These are phyloP conservation scores for Sesia apiformis DNA, from an alignment of 2,888 invertebrate species.

Conservation along the genomic window DNA sequence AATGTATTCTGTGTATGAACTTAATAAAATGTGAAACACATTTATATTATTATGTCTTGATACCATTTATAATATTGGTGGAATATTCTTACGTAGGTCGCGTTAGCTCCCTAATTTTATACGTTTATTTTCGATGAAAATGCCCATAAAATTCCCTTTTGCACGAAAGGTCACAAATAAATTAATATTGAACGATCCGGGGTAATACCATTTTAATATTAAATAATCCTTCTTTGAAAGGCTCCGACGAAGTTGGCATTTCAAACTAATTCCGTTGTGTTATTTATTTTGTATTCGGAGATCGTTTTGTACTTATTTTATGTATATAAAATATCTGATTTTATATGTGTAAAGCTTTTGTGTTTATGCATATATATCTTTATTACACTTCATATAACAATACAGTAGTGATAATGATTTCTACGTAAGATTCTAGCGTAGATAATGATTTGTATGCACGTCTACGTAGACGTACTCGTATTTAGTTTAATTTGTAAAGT, in stretches of 20 bases:
- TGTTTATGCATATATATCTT: too few relatives aligned
- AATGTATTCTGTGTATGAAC: not conserved
- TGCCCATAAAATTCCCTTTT: constrained; percentile 13
- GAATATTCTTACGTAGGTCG: not conserved
- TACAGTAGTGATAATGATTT: too few relatives aligned
- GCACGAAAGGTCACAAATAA: constrained; percentile 25
- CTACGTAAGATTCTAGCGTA: too few relatives aligned
- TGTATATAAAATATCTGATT: not conserved
- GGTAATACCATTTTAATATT: constrained; percentile 25
- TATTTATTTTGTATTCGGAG: constrained; percentile 9
- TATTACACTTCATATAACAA: too few relatives aligned
- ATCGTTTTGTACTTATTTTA: not conserved
- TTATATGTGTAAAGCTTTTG: constrained; percentile 4
- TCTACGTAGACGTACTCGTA: too few relatives aligned
- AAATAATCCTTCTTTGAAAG: constrained; percentile 17
- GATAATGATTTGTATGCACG: too few relatives aligned
- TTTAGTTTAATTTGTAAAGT: too few relatives aligned
- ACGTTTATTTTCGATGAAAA: not conserved
- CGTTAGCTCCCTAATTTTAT: not conserved
- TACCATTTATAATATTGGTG: too few relatives aligned
- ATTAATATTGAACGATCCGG: constrained; percentile 22
- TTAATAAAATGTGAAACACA: too few relatives aligned
- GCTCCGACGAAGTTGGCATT: constrained; percentile 16
- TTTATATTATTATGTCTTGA: too few relatives aligned
- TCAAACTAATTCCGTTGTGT: constrained; percentile 25